Base-by-base conservation (phyloP, 2,888 invertebrate species). In the Tubulanus polymorphus region DNA sequence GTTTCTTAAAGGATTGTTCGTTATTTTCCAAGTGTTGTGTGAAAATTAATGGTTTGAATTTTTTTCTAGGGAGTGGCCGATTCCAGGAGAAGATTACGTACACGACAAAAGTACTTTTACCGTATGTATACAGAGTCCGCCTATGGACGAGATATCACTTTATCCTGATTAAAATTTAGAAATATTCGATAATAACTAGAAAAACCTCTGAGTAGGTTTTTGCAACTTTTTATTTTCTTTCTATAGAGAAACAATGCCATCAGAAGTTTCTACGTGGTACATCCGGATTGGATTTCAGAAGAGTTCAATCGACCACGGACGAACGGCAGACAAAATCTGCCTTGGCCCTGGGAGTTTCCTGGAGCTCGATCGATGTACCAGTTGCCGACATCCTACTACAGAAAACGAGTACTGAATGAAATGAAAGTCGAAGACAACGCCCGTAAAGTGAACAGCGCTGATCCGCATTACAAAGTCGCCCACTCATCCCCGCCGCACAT, bases 11-110 rank as follows among this genome's bases (percentile, higher is more conserved):
- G n/a, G n/a, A n/a, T n/a, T n/a, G n/a, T n/a, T n/a, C n/a, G n/a
- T n/a, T n/a, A n/a, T n/a, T n/a, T n/a, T n/a, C n/a, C n/a, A n/a
- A n/a, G n/a, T n/a, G n/a, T n/a, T n/a, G n/a, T n/a, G n/a, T n/a
- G n/a, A n/a, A n/a, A n/a, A n/a, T n/a, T n/a, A n/a, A n/a, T n/a
- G n/a, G n/a, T n/a, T n/a, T n/a, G n/a, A n/a, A n/a, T n/a, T n/a
- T n/a, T 41, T 41, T 41, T 41, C 15, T 15, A 41, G 41, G 41
- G 41, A 41, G 15, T 41, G 41, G 41, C 41, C 41, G 3, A 41
- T 18, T 18, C 41, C 41, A 8, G 41, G 41, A 15, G 41, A 41
- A 23, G 41, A 41, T 15, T 15, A 41, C 15, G 41, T 41, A 3
- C 41, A 41, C 41, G 41, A 41, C 23, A 3, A 18, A 8, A 41